phyloP scores from a whole-genome alignment of 1,140 invertebrate genomes.

The Drusus annulatus region DNA sequence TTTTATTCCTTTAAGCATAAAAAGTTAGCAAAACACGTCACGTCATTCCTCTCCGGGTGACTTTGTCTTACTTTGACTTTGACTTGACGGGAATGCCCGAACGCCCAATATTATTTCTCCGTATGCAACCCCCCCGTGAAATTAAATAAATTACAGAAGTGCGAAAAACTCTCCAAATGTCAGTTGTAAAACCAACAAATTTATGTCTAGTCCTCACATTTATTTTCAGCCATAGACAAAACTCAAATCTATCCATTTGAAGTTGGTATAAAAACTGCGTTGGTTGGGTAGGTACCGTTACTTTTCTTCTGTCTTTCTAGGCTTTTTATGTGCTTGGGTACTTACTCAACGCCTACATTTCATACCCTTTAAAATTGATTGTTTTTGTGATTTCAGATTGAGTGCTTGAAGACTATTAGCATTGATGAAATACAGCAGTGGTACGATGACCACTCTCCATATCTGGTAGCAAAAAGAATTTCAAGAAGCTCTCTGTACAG shows the following conservation, averaged over 20 bases:
- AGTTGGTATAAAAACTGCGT: background rate
- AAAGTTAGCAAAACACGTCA: too few species aligned
- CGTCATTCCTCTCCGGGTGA: too few species aligned
- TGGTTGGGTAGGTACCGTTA: background rate
- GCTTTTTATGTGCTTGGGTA: background rate
- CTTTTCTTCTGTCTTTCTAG: background rate
- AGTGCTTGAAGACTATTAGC: slow-evolving; percentile 6
- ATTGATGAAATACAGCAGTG: slow-evolving; percentile 11
- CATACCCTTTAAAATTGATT: background rate
- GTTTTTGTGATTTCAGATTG: slow-evolving; percentile 19
- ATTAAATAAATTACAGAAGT: too few species aligned
- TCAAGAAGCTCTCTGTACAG: slow-evolving; percentile 21
- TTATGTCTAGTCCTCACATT: too few species aligned
- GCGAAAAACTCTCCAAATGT: too few species aligned
- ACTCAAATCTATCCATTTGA: too few species aligned
- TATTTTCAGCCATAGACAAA: background rate
- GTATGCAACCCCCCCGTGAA: too few species aligned
- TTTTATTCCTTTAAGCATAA: too few species aligned
- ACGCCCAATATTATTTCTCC: too few species aligned
- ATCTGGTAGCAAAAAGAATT: background rate
- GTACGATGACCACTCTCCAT: slow-evolving; percentile 5
- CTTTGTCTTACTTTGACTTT: too few species aligned
- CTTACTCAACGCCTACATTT: background rate
- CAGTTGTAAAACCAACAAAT: too few species aligned
- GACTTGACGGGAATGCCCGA: too few species aligned